Conservation (phyloP, 2,888 invertebrate genomes). For the Crioceris asparagi region DNA sequence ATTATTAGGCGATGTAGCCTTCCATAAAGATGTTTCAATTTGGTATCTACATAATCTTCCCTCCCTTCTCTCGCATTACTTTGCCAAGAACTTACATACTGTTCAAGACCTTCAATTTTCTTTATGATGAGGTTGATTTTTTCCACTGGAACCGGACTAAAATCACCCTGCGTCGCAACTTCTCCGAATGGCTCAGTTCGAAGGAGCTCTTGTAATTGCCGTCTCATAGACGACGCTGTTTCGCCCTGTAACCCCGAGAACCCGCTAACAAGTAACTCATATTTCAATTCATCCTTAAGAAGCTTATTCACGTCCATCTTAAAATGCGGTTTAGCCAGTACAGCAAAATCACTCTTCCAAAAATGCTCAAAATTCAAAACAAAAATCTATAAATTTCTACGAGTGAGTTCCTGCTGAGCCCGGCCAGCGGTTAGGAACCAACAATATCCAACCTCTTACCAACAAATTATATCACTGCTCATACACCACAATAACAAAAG, state of each 20-base stretch:
- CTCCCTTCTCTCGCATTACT: background rate
- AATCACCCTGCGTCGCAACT: background rate
- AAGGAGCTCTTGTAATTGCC: background rate
- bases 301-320: too few relatives aligned
- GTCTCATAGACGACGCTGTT: constrained; percentile 1
- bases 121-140: background rate
- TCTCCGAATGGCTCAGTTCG: background rate
- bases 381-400: too few relatives aligned
- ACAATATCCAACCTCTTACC: too few relatives aligned
- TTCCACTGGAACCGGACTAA: background rate
- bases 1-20: background rate
- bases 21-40: constrained; percentile 2
- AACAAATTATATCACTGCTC: too few relatives aligned
- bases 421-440: too few relatives aligned
- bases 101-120: background rate
- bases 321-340: too few relatives aligned
- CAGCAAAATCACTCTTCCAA: too few relatives aligned
- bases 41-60: background rate
- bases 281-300: too few relatives aligned
- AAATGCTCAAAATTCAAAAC: too few relatives aligned
- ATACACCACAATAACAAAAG: too few relatives aligned
- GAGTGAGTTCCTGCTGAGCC: too few relatives aligned
- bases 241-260: background rate
- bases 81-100: constrained; percentile 1
- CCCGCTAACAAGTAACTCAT: constrained; percentile 1